Base-by-base conservation (phyloP, 2,888 invertebrate species). In the Pterobdella sp. region DNA sequence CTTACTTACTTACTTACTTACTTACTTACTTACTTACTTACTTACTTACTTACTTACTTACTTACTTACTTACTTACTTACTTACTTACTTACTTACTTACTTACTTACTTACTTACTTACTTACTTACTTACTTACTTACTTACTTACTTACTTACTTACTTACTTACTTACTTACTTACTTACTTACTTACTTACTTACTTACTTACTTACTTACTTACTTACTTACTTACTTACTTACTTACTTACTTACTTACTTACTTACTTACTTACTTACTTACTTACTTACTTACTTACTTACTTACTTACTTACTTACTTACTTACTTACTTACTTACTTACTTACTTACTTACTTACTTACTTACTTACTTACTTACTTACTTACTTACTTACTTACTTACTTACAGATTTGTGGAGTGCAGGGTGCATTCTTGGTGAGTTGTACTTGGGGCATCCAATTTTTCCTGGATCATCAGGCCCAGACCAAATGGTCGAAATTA, bases 401-500 rank as follows among this genome's bases (percentile, higher is more conserved):
- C 42, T 42, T 42, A 42, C 42, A 93, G 96, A 96, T 86, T 93
- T 96, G 78, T 96, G 96, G 96, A 95, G 95, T 84, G 95, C 96
- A 77, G 97, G 98, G 74, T 98, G 98, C 86, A 98, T 98, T 64
- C 88, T 98, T 83, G 97, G 97, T 75, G 98, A 98, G 86, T 87
- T 98, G 80, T 87, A 98, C 79, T 88, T 98, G 81, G 97, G 97
- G 72, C 95, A 96, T 85, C 97, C 97, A 72, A 96, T 98, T 85
- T 98, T 97, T 86, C 97, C 97, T 65, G 97, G 97, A 72, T 97
- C 97, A 86, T 95, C 94, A 76, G 97, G 97, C 75, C 97, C 97
- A 74, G 97, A 98, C 86, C 98, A 98, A 85, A 88, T 98, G 81
- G 97, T 98, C 79, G 97, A 98, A 87, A 98, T 98, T 84, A 98